Conservation (phyloP, 2,888 invertebrate genomes). For the Pherbina coryleti region DNA sequence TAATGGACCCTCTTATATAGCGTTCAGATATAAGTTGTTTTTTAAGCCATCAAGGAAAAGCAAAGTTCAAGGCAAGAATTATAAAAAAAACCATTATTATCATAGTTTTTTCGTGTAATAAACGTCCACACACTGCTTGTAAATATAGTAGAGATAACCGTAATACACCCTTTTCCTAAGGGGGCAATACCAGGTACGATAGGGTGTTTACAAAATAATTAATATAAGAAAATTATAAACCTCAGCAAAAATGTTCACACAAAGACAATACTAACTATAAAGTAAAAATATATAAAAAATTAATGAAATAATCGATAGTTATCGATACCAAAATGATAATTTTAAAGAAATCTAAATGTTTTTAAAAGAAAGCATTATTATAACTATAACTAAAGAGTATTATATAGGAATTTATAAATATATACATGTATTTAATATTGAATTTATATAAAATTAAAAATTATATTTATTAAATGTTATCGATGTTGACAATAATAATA, state of each 20-base stretch:
- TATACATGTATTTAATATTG: slow-evolving; percentile 1
- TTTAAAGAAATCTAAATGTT: slow-evolving; percentile 18
- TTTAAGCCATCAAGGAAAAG: too few species aligned
- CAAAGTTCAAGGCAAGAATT: too few species aligned
- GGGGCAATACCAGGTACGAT: not conserved
- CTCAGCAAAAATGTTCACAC: not conserved
- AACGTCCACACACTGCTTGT: too few species aligned
- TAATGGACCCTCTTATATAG: too few species aligned
- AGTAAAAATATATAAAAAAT: not conserved
- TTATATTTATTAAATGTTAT: slow-evolving; percentile 40
- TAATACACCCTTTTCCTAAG: not conserved
- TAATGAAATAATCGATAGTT: not conserved
- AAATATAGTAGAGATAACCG: not conserved
- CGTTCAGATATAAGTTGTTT: too few species aligned
- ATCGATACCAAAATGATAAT: not conserved
- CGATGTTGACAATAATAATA: slow-evolving; percentile 40
- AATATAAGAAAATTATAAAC: not conserved
- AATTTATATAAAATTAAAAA: slow-evolving; percentile 7
- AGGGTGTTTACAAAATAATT: not conserved
- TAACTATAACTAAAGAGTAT: slow-evolving; percentile 1
- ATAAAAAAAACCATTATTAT: too few species aligned
- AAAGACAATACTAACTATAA: not conserved
- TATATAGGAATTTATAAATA: slow-evolving; percentile 14
- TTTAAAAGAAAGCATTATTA: slow-evolving; percentile 20
- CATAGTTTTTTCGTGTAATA: too few species aligned